Evolutionary conservation across 2,797 vertebrate species (phyloP).

Genomic region (Acipenser ruthenus): DNA sequence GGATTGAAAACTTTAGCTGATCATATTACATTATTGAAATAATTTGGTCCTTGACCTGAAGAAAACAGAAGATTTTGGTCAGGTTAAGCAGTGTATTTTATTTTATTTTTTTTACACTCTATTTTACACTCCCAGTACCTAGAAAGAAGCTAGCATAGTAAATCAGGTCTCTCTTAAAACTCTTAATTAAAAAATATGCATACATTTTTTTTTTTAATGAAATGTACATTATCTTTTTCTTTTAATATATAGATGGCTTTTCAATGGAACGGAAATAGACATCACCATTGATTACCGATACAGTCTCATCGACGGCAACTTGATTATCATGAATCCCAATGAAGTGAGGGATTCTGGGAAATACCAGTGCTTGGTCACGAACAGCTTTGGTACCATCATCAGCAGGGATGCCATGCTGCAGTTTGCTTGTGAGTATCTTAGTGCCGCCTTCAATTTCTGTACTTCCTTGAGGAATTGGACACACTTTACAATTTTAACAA

Average conservation of each 20-base stretch:
- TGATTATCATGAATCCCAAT: slow-evolving; percentile 79
- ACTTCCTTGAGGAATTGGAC: background rate
- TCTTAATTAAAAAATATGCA: no score
- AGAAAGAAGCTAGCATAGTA: no score
- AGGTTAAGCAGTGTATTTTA: no score
- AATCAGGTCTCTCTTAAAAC: no score
- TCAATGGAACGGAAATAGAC: slow-evolving; percentile 78
- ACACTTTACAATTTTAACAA: no score
- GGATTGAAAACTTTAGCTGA: no score
- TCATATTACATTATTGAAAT: no score
- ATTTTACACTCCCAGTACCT: no score
- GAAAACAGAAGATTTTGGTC: no score
- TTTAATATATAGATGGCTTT: slow-evolving; percentile 74
- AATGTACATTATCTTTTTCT: background rate
- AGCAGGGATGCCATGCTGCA: slow-evolving; percentile 80
- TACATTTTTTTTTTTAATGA: no score
- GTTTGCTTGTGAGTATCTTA: slow-evolving; percentile 85
- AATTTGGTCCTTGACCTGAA: no score
- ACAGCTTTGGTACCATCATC: slow-evolving; percentile 71
- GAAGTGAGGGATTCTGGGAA: slow-evolving; percentile 74
- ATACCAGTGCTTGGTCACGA: slow-evolving; percentile 83
- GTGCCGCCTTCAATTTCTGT: background rate
- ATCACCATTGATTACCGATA: slow-evolving; percentile 74
- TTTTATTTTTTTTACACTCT: no score
- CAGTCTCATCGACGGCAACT: slow-evolving; percentile 75